Base-by-base conservation (phyloP, 2,113 vertebrate genomes). In the Aphelocoma coerulescens region DNA sequence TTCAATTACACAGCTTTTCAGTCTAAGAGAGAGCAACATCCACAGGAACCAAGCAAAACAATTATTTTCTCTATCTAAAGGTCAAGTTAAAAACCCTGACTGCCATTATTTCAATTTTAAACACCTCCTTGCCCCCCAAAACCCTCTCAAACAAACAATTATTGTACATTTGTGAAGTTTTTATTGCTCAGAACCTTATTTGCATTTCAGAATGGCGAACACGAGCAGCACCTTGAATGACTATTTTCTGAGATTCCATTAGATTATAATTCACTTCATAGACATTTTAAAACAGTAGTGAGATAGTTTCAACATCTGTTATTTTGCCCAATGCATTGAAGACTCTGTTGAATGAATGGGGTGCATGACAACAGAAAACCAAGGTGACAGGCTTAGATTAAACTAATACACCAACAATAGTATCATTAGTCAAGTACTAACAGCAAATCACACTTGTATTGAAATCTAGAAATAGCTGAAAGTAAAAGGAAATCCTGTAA, bases 361-460 rank as follows among this genome's bases (percentile, higher is more conserved):
- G 48, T 90, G 39, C 76, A 52, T 51, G 82, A 89, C 72, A 93
- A 95, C 82, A 81, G 65, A 96, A 95, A 94, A 79, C 61, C 94
- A 92, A 94, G 88, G 59, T 96, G 85, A 86, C 71, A 94, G 89
- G 86, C 87, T 95, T 91, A 96, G 85, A 91, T 91, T 91, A 95
- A 97, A 96, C 76, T 94, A 91, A 96, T 92, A 89, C 35, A 93
- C 37, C 76, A 94, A 94, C 76, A 94, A 91, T 90, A 89, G 93
- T 75, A 91, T 89, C 96, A 97, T 97, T 97, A 97, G 86, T 91
- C 85, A 96, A 96, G 94, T 95, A 77, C 39, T 94, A 89, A 75
- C 54, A 93, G 71, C 85, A 88, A 72, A 88, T 61, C 74, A 91
- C 61, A 82, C 57, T 94, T 88, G 84, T 92, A 91, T 95, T 96